Evolutionary conservation across 2,113 vertebrate genomes (phyloP), one percentile per base, ranked within the genome.

Genomic region (Pleuronectes platessa): DNA sequence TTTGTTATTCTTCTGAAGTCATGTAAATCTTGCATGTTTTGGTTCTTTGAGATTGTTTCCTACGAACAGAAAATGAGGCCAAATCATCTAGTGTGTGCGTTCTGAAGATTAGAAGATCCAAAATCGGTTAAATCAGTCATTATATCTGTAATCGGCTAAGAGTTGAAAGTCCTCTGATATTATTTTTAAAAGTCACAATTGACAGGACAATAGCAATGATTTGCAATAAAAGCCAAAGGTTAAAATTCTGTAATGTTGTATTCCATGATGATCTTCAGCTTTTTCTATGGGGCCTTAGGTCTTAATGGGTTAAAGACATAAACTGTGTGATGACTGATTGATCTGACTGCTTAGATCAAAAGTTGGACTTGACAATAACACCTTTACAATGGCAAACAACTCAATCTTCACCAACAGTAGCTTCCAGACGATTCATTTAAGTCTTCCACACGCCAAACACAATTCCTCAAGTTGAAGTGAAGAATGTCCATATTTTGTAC

Each of bases 381-480:
- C 15, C 5, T 35, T 53, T 37, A 58, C 17, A 61, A 58, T 21
- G 3, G 12, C 9, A 24, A 40, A 18, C 68, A 47, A 49, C 5
- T 37, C 10, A 4, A 45, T 72, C 26, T 65, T 49, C 47, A 9
- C 15, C 2, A 20, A 49, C 0, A 13, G 17, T 2, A 54, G 3
- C 49, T 49, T 68, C 20, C 18, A n/a, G 5, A 24, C 23, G 18
- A 61, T 64, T 1, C 24, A 42, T 77, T 24, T 42, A 21, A 71
- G n/a, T 35, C 53, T 61, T 40, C 64, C 42, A 24, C 24, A 47
- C n/a, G 37, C 35, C 62, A 11, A 55, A n/a, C 17, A 61, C 60
- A 62, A 21, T 60, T 68, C 37, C 31, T 74, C 61, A 66, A 70
- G 21, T 53, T 40, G 37, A 76, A 51, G 49, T 56, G 65, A 72